Base-by-base conservation (phyloP, 2,888 invertebrate species). In the Tryphoninae sp. region DNA sequence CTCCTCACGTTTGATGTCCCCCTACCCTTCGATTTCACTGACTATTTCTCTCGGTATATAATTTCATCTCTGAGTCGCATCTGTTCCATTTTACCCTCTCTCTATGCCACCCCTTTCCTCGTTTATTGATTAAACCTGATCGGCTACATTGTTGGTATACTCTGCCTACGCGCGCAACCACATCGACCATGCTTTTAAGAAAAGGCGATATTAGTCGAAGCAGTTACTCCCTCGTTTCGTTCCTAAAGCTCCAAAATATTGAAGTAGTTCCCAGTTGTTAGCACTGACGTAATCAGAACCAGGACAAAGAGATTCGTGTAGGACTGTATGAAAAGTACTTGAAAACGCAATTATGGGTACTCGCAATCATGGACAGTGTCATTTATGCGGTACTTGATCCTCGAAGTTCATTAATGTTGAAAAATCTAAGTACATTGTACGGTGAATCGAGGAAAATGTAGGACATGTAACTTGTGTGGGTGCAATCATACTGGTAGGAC, bases 61-160 rank as follows among this genome's bases (percentile, higher is more conserved):
- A 59, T 59, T 23, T 33, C 13, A 16, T 59, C 22, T 64, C 51
- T 33, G 4, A 59, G 64, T 80, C 53, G n/a, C 19, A n/a, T 19
- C 62, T 51, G 65, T 77, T 62, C 71, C 58, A 65, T 69, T 59
- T 6, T 74, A 45, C 74, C 16, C 40, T 59, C 51, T 59, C 49
- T n/a, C 55, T 64, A 72, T 33, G 33, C 33, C 33, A 6, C 33
- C 53, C 74, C 45, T 72, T 80, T 58, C 64, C 78, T 76, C 82
- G 69, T 80, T 82, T 82, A 81, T 85, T 80, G 80, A 84, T 69
- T 61, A 77, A 72, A 67, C 72, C 72, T 73, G 80, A 77, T 80
- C 53, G 76, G 33, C 55, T 61, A 49, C 16, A 40, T 61, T 22
- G 26, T 11, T 67, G 33, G 42, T 23, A 61, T 58, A 72, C 45